phyloP scores from a whole-genome alignment of 2,888 invertebrate species.

The Desoria tigrina region DNA sequence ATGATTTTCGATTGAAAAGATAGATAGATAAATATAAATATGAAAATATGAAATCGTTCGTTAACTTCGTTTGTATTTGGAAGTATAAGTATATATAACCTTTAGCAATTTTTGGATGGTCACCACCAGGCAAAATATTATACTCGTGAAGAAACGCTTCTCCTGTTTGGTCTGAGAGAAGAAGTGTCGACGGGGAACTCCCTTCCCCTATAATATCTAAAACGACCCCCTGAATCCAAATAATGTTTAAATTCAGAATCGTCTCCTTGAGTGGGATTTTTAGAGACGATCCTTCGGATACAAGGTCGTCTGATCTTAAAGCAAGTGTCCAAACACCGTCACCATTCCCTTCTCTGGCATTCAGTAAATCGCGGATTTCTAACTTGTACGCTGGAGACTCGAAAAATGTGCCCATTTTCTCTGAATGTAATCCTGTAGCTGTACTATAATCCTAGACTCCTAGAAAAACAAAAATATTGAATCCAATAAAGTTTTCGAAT shows the following conservation, averaged over 20 bases:
- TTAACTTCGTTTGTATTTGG: too few relatives aligned
- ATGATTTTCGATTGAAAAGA: too few relatives aligned
- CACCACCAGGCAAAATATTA: slow-evolving; percentile 32
- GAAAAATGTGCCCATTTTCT: slow-evolving; percentile 24
- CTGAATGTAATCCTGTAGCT: neutral
- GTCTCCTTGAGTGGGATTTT: neutral
- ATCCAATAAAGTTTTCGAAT: neutral
- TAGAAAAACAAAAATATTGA: neutral
- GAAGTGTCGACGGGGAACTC: slow-evolving; percentile 2
- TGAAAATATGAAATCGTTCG: too few relatives aligned
- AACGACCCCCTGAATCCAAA: slow-evolving; percentile 42
- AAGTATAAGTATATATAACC: too few relatives aligned
- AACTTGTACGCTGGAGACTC: slow-evolving; percentile 38
- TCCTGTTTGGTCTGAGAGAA: slow-evolving; percentile 26
- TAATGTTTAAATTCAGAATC: slow-evolving; percentile 19
- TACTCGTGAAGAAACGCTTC: slow-evolving; percentile 26
- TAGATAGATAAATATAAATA: too few relatives aligned
- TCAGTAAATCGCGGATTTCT: slow-evolving; percentile 29
- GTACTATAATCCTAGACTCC: neutral
- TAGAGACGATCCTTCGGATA: neutral
- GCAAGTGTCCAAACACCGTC: slow-evolving; percentile 16
- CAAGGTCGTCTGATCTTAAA: slow-evolving; percentile 9
- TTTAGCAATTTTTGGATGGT: slow-evolving; percentile 25
- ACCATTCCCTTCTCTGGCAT: slow-evolving; percentile 6
- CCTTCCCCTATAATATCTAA: slow-evolving; percentile 11